Conservation (phyloP, 2,888 invertebrate species). For the Charanyca ferruginea region DNA sequence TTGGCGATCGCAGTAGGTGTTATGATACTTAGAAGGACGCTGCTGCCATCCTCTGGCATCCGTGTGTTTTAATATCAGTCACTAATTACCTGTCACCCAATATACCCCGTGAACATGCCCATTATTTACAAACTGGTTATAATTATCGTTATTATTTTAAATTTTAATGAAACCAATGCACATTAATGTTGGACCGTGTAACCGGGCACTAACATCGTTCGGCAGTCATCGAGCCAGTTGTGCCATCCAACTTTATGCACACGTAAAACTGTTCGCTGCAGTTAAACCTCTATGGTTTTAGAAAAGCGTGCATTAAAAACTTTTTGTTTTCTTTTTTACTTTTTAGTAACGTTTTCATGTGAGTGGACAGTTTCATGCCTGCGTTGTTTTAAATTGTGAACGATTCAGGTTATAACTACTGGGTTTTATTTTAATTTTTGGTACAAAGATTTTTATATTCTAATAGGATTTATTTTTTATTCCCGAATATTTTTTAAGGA, state of each 20-base stretch:
- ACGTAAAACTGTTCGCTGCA: constrained; percentile 39
- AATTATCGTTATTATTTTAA: no score
- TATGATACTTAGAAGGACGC: no score
- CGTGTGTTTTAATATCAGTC: no score
- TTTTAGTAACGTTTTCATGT: constrained; percentile 35
- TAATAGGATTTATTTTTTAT: neutral
- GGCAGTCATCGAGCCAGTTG: constrained; percentile 35
- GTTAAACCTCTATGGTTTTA: constrained; percentile 50
- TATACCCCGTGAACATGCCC: no score
- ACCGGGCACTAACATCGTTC: constrained; percentile 14
- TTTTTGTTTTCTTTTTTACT: constrained; percentile 25
- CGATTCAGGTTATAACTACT: neutral
- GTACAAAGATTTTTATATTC: no score
- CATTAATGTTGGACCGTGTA: constrained; percentile 27
- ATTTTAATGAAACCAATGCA: neutral
- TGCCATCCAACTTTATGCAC: constrained; percentile 48
- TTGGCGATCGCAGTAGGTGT: no score
- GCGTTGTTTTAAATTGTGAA: constrained; percentile 26
- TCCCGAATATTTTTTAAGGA: neutral
- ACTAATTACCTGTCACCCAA: no score
- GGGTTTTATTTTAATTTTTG: constrained; percentile 8
- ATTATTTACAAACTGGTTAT: no score
- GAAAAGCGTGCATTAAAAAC: constrained; percentile 50
- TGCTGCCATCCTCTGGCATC: no score
- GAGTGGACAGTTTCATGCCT: constrained; percentile 28